Evolutionary conservation across 2,797 vertebrate genomes (phyloP).

Genomic region (Eleutherodactylus coqui): DNA sequence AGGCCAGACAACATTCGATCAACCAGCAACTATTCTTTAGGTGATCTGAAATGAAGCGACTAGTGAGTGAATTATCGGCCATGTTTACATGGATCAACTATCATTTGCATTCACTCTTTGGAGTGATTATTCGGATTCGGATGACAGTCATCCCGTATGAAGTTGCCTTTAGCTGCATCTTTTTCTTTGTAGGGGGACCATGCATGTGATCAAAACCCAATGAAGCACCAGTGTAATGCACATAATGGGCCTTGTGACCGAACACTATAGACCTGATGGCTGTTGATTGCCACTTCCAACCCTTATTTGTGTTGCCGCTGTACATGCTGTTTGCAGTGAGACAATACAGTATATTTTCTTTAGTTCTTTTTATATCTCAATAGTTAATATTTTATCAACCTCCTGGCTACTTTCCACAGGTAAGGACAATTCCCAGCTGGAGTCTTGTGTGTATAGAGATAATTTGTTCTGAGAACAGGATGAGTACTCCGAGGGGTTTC

Average conservation of each 20-base stretch:
- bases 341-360: not conserved
- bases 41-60: too few species aligned
- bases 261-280: not conserved
- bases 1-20: too few species aligned
- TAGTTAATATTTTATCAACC: conserved; percentile 36
- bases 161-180: not conserved
- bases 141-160: too few species aligned
- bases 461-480: not conserved
- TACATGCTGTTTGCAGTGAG: not conserved
- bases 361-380: not conserved
- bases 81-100: too few species aligned
- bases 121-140: too few species aligned
- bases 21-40: too few species aligned
- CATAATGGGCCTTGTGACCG: not conserved
- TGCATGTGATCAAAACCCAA: not conserved
- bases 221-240: not conserved
- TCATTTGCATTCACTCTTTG: too few species aligned
- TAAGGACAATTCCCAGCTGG: not conserved
- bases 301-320: not conserved
- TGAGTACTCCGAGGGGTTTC: not conserved
- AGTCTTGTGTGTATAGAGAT: not conserved
- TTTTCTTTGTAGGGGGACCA: not conserved
- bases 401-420: not conserved
- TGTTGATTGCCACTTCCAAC: not conserved
- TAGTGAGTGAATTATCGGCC: too few species aligned